Evolutionary conservation across 2,113 vertebrate genomes (phyloP), one percentile per base, ranked within the genome.

Genomic region (Ceyx melanurus): DNA sequence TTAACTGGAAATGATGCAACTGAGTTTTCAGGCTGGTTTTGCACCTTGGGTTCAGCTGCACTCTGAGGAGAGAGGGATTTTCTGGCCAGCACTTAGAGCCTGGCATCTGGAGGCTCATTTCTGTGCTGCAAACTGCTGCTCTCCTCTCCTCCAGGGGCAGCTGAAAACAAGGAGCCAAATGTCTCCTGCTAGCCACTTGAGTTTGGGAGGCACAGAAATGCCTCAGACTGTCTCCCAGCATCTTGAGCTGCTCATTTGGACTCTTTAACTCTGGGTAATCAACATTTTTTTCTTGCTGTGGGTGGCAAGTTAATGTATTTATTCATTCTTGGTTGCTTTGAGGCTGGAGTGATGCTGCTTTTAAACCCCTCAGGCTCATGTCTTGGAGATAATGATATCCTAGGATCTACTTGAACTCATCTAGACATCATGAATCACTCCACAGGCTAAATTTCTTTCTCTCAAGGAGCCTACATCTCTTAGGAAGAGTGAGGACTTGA

Each of bases 191-290:
- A 20, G 42, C 23, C 28, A 5, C 72, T 62, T 73, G 42, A 29
- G 40, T 68, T 23, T 53, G 56, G 42, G 42, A 66, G 46, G 58
- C 18, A 6, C 4, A 26, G 19, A 20, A 15, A 21, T 35, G 20
- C 8, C 58, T 76, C 51, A 40, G 48, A 43, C 31, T 8, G 17
- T 23, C 58, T 76, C 40, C 74, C 21, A 11, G 3, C 28, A 15
- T 23, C 31, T 4, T 13, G 33, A 62, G 31, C 23, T 8, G 29
- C 20, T 15, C 43, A 2, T 78, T 78, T 46, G 26, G 40, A 3
- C 12, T 29, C 8, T 17, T 4, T 0, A 2, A 6, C 13, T 80
- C 51, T 12, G 29, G 56, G 19, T 23, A 37, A 2, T 0, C 1
- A 31, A 19, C 19, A 2, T 17, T 13, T 46, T 46, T 2, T 29